Evolutionary conservation across 2,888 invertebrate species (phyloP).

Genomic region (Ectemnius lituratus): DNA sequence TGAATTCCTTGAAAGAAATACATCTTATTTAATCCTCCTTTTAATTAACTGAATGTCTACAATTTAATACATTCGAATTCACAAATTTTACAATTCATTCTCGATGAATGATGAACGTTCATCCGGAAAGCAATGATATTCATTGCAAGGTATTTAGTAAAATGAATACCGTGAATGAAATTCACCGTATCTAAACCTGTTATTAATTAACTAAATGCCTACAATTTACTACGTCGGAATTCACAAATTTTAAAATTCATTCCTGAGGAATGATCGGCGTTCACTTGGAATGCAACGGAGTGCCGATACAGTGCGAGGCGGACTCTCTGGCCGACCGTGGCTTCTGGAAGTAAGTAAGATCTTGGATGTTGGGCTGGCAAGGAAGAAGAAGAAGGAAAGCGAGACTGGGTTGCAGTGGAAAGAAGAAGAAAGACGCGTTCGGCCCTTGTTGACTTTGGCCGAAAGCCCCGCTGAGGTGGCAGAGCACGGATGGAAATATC

Average conservation of each 20-base stretch:
- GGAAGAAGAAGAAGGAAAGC: slow-evolving; percentile 25
- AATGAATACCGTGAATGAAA: background rate
- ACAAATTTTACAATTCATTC: background rate
- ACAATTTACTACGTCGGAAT: background rate
- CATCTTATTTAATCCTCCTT: too few relatives aligned
- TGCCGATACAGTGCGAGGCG: slow-evolving; percentile 3
- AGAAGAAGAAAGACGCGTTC: slow-evolving; percentile 25
- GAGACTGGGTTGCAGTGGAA: slow-evolving; percentile 13
- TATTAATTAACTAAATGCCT: too few relatives aligned
- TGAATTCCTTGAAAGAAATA: background rate
- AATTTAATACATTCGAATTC: background rate
- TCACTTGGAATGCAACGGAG: background rate
- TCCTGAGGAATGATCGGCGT: background rate
- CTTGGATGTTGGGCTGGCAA: slow-evolving; percentile 9
- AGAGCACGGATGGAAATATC: slow-evolving; percentile 76
- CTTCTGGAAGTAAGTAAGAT: slow-evolving; percentile 28
- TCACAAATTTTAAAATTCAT: background rate
- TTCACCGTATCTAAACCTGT: too few relatives aligned
- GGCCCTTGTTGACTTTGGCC: slow-evolving; percentile 73
- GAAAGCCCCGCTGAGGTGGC: slow-evolving; percentile 68
- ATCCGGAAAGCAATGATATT: background rate
- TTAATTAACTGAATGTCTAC: too few relatives aligned
- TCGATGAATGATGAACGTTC: background rate
- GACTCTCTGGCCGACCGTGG: slow-evolving; percentile 25
- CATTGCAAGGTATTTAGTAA: background rate